Evolutionary conservation across 2,888 invertebrate genomes (phyloP), one percentile per base, ranked within the genome.

Genomic region (Zelleria hepariella): DNA sequence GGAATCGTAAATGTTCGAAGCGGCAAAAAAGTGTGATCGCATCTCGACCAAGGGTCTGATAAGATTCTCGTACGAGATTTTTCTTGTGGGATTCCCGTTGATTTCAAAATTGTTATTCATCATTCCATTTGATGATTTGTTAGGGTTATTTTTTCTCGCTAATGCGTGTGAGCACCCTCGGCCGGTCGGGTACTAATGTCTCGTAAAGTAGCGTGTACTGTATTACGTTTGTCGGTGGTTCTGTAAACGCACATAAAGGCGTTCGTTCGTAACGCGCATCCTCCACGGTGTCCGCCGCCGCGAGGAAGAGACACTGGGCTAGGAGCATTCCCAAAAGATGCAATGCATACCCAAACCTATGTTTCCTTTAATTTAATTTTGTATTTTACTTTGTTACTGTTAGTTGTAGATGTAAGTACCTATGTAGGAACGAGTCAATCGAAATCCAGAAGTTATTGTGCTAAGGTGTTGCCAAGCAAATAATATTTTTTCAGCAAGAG

Each of bases 251-350:
- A 66, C 65, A n/a, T 60, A 66, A 68, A 70, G 74, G 71, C 67
- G 68, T 69, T 70, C 67, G 68, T 69, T 70, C 68, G 69, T 75
- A 68, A 73, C 63, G 68, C 68, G 69, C 68, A 78, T 79, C 72
- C 64, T 73, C 69, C 68, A 72, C 65, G 76, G 73, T 70, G 32
- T 32, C 21, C 18, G 48, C 3, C 25, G 48, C 47, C 25, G 32
- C n/a, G n/a, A 53, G 55, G 25, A 68, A 70, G 72, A 73, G 71
- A n/a, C n/a, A n/a, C 24, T 18, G 24, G 32, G 15, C 8, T n/a
- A 21, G 57, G 58, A 20, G 26, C 20, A 10, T 58, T 58, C 58
- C 51, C n/a, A 20, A 20, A 49, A n/a, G 18, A 27, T 42, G 4
- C 32, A n/a, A n/a, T n/a, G n/a, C n/a, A n/a, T n/a, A n/a, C n/a